Conservation (phyloP, 2,888 invertebrate genomes). For the Oligia fasciuncula region DNA sequence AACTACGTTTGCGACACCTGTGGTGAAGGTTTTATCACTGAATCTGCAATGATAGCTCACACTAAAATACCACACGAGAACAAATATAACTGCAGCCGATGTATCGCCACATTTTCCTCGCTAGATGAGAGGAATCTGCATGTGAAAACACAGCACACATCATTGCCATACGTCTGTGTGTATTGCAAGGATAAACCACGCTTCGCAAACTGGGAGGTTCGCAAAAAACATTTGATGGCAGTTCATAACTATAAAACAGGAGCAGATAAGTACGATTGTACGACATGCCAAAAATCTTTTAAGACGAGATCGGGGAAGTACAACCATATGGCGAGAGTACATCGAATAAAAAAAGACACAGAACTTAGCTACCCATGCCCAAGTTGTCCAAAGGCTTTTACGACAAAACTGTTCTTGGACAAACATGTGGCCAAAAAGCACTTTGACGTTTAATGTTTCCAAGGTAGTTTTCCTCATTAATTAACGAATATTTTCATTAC, state of each 20-base stretch:
- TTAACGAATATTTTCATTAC: constrained; percentile 1
- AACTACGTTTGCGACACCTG: constrained; percentile 88
- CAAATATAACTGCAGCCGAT: constrained; percentile 85
- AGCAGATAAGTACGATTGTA: constrained; percentile 84
- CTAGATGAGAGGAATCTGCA: constrained; percentile 84
- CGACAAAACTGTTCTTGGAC: constrained; percentile 88
- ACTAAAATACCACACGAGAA: constrained; percentile 86
- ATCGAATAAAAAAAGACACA: constrained; percentile 83
- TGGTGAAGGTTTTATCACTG: constrained; percentile 87
- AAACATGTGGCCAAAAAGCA: constrained; percentile 90
- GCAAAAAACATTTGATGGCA: constrained; percentile 85
- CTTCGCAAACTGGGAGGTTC: constrained; percentile 85
- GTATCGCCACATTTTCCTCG: constrained; percentile 84
- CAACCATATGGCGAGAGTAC: constrained; percentile 86
- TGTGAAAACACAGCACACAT: constrained; percentile 85
- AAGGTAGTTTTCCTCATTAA: constrained; percentile 22
- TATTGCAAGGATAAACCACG: constrained; percentile 86
- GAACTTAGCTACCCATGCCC: constrained; percentile 87
- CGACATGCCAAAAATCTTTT: constrained; percentile 84
- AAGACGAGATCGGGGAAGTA: constrained; percentile 87
- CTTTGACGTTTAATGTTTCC: constrained; percentile 76
- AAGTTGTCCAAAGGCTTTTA: constrained; percentile 88
- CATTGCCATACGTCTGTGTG: constrained; percentile 84
- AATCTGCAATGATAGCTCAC: constrained; percentile 86
- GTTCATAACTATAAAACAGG: constrained; percentile 85